Evolutionary conservation across 35 echinoderm and acorn worm species (phyloP).

Genomic region (Diadema setosum): DNA sequence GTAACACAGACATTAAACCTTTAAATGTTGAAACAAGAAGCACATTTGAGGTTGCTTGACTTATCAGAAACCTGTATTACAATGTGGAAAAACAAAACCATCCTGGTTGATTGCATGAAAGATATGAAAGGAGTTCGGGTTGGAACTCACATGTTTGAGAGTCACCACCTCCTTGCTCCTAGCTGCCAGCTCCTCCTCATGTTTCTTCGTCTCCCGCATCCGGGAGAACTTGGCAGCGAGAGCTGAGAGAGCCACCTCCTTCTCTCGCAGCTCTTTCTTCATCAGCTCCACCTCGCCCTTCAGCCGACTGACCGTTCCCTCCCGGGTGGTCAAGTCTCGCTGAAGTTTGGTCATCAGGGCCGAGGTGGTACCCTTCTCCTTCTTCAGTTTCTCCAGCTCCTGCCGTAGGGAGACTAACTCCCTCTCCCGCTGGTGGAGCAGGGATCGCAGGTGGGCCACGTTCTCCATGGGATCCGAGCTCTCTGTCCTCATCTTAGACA

Average conservation of each 20-base stretch:
- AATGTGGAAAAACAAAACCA: no score
- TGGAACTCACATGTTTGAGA: constrained; percentile 90
- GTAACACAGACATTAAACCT: no score
- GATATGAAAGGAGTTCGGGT: no score
- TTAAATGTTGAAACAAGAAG: no score
- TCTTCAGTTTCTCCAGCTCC: constrained; percentile 84
- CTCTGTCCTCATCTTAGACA: constrained; percentile 88
- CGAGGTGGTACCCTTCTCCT: constrained; percentile 64
- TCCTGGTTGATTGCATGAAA: no score
- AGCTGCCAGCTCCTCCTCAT: constrained; percentile 84
- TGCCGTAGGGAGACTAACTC: constrained; percentile 66
- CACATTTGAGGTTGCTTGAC: no score
- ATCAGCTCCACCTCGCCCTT: constrained; percentile 73
- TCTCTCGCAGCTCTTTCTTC: constrained; percentile 83
- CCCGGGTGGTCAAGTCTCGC: constrained; percentile 79
- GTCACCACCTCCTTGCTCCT: constrained; percentile 83
- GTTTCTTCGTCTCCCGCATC: constrained; percentile 92
- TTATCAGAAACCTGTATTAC: no score
- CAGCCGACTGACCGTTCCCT: constrained; percentile 57
- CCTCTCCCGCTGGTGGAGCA: constrained; percentile 67
- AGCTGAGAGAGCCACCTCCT: constrained; percentile 85
- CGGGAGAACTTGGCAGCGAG: constrained; percentile 96
- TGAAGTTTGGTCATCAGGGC: constrained; percentile 83
- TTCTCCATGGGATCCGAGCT: constrained; percentile 92
- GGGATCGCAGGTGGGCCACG: constrained; percentile 72